Percentiles rank a stretch among this genome's conserved stretches.
These are phyloP conservation scores for Pica pica DNA, from an alignment of 2,113 vertebrate species.

Conservation along the genomic window DNA sequence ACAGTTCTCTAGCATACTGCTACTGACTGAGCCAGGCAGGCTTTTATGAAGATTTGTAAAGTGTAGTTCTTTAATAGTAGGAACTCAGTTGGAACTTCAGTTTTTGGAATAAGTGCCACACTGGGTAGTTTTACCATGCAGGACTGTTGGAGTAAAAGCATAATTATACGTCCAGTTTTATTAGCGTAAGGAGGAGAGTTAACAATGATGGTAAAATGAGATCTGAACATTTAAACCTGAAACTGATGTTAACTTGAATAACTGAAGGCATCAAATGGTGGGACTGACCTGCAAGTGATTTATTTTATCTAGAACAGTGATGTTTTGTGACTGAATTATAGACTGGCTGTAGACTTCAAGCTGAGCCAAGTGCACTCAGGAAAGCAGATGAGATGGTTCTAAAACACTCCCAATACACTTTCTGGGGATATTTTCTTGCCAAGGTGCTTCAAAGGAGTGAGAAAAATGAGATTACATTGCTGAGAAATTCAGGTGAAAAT, in stretches of 20 bases:
- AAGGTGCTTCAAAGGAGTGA: conserved; percentile 8
- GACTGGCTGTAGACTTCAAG: not conserved
- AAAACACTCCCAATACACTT: not conserved
- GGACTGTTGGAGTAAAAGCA: not conserved
- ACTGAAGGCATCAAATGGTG: not conserved
- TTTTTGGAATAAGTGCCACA: not conserved
- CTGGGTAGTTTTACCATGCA: not conserved
- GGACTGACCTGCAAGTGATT: not conserved
- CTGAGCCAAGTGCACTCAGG: not conserved
- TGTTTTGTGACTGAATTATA: not conserved
- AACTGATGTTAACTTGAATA: not conserved
- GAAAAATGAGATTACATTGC: not conserved
- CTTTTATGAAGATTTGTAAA: conserved; percentile 20
- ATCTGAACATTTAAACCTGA: not conserved
- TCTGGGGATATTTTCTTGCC: conserved; percentile 46
- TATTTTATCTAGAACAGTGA: not conserved
- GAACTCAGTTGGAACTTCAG: not conserved
- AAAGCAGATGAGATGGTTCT: not conserved
- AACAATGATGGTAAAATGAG: not conserved
- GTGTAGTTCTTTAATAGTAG: not conserved
- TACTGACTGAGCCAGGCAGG: not conserved
- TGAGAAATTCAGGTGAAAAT: not conserved
- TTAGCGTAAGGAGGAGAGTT: not conserved
- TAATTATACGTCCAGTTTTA: not conserved
- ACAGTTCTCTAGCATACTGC: not conserved